A percentile compares a stretch with the other conserved stretches of the same genome.
phyloP scores from a whole-genome alignment of 2,113 vertebrate genomes.

The Mola mola region DNA sequence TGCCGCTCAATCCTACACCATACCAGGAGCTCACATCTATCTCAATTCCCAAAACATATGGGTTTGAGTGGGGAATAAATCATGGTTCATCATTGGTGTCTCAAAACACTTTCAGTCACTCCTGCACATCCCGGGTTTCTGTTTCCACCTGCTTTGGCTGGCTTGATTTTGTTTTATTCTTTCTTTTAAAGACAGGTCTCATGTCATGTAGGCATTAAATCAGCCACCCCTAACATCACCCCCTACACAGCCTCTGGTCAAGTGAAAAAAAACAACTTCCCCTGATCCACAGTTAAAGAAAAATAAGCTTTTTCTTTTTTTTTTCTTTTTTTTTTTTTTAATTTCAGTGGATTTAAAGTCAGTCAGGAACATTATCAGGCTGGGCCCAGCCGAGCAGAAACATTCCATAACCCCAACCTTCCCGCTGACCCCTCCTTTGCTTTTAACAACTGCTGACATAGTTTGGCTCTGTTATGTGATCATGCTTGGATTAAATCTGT shows the following conservation, averaged over 20 bases:
- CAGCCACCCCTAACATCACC: constrained; percentile 52
- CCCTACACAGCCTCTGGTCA: constrained; percentile 46
- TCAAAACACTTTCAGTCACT: constrained; percentile 71
- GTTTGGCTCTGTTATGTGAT: constrained; percentile 99
- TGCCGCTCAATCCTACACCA: constrained; percentile 48
- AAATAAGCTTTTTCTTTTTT: constrained; percentile 50
- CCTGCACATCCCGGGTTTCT: constrained; percentile 12
- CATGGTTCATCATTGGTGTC: constrained; percentile 76
- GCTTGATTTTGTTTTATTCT: constrained; percentile 12
- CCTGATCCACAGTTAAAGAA: constrained; percentile 76
- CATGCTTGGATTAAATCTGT: constrained; percentile 99
- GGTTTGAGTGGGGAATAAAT: constrained; percentile 79
- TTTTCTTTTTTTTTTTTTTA: constrained; percentile 85
- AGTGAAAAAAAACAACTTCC: constrained; percentile 48
- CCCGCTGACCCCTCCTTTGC: constrained; percentile 95
- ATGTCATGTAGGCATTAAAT: constrained; percentile 53
- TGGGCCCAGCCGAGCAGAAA: constrained; percentile 98
- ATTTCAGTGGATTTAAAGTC: constrained; percentile 95
- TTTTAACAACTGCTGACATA: constrained; percentile 99
- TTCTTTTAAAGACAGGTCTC: constrained; percentile 29
- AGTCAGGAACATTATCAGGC: constrained; percentile 97
- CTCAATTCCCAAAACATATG: constrained; percentile 81
- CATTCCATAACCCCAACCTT: constrained; percentile 99
- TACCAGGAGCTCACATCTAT: constrained; percentile 50
- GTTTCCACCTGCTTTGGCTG: constrained; percentile 14